Evolutionary conservation across 2,797 vertebrate genomes (phyloP).

Genomic region (Zenarchopterus dispar): DNA sequence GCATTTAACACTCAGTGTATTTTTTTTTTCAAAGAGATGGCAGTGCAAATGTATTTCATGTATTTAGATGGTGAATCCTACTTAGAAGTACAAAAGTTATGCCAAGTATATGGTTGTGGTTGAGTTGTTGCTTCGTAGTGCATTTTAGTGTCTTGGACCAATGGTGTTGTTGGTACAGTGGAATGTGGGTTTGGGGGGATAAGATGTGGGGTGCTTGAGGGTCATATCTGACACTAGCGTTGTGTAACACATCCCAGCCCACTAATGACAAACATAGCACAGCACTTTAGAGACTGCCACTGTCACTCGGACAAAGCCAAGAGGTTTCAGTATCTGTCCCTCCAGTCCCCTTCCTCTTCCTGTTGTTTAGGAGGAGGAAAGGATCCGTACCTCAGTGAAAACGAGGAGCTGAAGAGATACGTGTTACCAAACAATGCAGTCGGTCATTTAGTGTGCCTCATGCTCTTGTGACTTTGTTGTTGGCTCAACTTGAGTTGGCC

Average conservation of each 20-base stretch:
- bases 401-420: conserved; percentile 44
- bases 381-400: conserved; percentile 39
- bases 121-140: conserved; percentile 79
- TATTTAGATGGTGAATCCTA: conserved; percentile 55
- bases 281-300: conserved; percentile 85
- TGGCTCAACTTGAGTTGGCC: conserved; percentile 39
- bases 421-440: conserved; percentile 54
- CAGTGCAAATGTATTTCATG: conserved; percentile 54
- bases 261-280: conserved; percentile 76
- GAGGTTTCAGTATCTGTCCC: conserved; percentile 52
- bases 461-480: conserved; percentile 43
- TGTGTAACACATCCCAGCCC: conserved; percentile 76
- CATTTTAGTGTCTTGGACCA: conserved; percentile 84
- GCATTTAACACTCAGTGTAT: conserved; percentile 45
- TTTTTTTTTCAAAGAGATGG: conserved; percentile 28
- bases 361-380: conserved; percentile 11
- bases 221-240: conserved; percentile 44
- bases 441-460: conserved; percentile 61
- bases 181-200: conserved; percentile 43
- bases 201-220: conserved; percentile 6
- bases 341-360: conserved; percentile 29
- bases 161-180: conserved; percentile 71
- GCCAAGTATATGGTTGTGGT: conserved; percentile 85
- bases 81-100: conserved; percentile 74
- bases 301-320: conserved; percentile 69